Evolutionary conservation across 2,797 vertebrate genomes (phyloP).

Genomic region (Pristis pectinata): DNA sequence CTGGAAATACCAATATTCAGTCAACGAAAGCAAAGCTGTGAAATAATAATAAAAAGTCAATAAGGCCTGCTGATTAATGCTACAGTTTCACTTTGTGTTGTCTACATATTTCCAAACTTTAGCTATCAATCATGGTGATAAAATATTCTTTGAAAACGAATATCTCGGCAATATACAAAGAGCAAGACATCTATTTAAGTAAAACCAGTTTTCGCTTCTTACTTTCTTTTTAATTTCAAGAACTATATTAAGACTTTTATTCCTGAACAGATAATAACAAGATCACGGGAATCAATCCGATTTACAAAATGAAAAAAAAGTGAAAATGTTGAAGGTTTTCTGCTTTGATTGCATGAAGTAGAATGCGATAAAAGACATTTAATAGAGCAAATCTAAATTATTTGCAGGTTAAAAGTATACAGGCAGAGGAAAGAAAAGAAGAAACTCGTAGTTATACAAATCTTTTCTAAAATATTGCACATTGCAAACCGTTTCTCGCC

Average conservation of each 20-base stretch:
- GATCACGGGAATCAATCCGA: background rate
- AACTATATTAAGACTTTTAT: background rate
- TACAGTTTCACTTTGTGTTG: slow-evolving; percentile 19
- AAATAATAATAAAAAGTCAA: slow-evolving; percentile 24
- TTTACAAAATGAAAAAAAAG: too few relatives aligned
- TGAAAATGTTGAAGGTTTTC: background rate
- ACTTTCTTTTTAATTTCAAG: background rate
- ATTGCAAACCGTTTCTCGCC: background rate
- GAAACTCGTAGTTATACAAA: background rate
- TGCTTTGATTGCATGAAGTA: background rate
- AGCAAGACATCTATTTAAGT: background rate
- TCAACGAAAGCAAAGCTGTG: slow-evolving; percentile 14
- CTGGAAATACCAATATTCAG: slow-evolving; percentile 19
- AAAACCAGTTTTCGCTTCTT: background rate
- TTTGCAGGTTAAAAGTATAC: background rate
- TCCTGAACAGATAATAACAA: background rate
- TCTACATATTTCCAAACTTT: background rate
- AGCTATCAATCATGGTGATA: background rate
- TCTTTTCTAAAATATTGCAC: background rate
- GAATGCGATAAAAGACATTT: background rate
- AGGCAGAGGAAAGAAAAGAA: background rate
- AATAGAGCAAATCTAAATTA: too few relatives aligned
- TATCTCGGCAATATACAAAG: background rate
- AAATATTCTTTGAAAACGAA: background rate
- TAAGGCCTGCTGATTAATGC: background rate